Base-by-base conservation (phyloP, 2,888 invertebrate species). In the Aphidoletes aphidimyza region DNA sequence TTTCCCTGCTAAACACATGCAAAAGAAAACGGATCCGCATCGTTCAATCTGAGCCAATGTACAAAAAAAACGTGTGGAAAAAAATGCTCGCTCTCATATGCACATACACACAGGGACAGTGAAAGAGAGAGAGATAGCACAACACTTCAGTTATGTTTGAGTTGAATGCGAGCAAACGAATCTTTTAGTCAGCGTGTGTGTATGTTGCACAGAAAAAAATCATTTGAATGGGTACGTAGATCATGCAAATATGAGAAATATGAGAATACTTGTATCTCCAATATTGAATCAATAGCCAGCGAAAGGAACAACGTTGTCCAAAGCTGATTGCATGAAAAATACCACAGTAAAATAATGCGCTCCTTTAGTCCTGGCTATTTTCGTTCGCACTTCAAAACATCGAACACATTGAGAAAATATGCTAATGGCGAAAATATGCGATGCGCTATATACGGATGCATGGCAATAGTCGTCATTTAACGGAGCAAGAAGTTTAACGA, bases 191-290 rank as follows among this genome's bases (percentile, higher is more conserved):
- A 54, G 9, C 54, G 14, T 54, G 1, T 54, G 14, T 26, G 22
- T 26, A 54, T 54, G 14, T 5, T 26, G 2, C 14, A 42, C 14
- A 22, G 5, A 11, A 11, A 54, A 54, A 22, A 17, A 3, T 26
- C 54, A 54, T 54, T 54, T 54, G 54, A 26, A 54, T 54, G 54
- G 11, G 54, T 54, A 54, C 54, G 54, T 54, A 54, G 26, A 54
- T 54, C 5, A n/a, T n/a, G 26, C 6, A 54, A 54, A 54, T n/a
- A n/a, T n/a, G n/a, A n/a, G n/a, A n/a, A n/a, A n/a, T 42, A 14
- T 14, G 42, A 42, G 42, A 42, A 9, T 54, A 54, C 22, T 54
- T n/a, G 22, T 26, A 54, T 54, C n/a, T 54, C 54, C 14, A 54
- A 22, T 54, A 54, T 54, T 54, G 26, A 54, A 5, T 22, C 3